phyloP scores from a whole-genome alignment of 2,797 vertebrate species.

The Valencia hispanica region DNA sequence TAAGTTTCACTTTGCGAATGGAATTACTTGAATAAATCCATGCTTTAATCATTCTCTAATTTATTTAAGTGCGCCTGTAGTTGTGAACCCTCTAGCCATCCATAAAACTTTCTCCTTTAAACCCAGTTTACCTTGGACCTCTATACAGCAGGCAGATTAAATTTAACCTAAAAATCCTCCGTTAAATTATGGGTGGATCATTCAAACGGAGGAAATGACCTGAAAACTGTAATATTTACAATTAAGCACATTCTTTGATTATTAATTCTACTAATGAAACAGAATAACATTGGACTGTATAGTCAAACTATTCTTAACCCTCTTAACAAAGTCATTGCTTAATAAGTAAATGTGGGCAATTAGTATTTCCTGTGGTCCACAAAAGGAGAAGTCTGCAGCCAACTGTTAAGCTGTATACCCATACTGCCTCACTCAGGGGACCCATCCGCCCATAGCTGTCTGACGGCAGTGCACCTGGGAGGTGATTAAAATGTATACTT shows the following conservation, averaged over 20 bases:
- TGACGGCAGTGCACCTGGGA: slow-evolving; percentile 39
- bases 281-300: background rate
- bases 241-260: background rate
- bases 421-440: slow-evolving; percentile 36
- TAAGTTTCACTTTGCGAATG: background rate
- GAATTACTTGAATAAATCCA: background rate
- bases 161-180: background rate
- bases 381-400: slow-evolving; percentile 55
- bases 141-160: background rate
- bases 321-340: slow-evolving; percentile 5
- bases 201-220: background rate
- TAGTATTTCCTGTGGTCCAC: slow-evolving; percentile 22
- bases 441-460: slow-evolving; percentile 30
- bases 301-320: background rate
- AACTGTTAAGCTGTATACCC: slow-evolving; percentile 41
- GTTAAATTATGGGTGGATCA: background rate
- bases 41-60: background rate
- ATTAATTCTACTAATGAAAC: background rate
- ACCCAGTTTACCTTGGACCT: background rate
- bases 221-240: background rate
- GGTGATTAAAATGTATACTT: slow-evolving; percentile 5
- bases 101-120: too few relatives aligned
- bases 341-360: slow-evolving; percentile 44
- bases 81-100: too few relatives aligned
- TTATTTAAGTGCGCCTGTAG: background rate